phyloP scores from a whole-genome alignment of 1,140 invertebrate genomes.

The Daktulosphaira vitifoliae region DNA sequence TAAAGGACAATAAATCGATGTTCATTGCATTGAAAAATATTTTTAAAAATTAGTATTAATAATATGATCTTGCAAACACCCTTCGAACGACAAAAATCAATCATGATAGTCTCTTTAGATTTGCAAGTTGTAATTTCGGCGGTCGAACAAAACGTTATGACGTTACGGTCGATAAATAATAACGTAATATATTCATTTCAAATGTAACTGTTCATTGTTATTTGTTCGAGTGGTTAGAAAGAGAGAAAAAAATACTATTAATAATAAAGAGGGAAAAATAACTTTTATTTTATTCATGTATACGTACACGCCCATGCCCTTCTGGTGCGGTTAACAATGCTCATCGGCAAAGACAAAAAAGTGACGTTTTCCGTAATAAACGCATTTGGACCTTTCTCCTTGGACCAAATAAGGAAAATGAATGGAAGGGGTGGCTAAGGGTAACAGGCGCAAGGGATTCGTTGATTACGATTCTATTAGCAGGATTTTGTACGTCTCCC shows the following conservation, averaged over 20 bases:
- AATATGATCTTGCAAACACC: no score
- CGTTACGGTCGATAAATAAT: constrained; percentile 26
- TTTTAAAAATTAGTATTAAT: no score
- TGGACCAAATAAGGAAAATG: no score
- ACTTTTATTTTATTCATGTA: not conserved
- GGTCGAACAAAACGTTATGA: not conserved
- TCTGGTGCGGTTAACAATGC: constrained; percentile 16
- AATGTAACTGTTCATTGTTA: constrained; percentile 21
- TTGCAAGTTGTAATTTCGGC: constrained; percentile 4
- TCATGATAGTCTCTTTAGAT: not conserved
- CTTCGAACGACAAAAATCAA: no score
- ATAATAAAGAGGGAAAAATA: not conserved
- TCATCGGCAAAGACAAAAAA: not conserved
- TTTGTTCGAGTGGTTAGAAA: constrained; percentile 25
- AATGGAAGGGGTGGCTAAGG: not conserved
- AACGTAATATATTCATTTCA: constrained; percentile 19
- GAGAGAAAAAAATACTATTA: not conserved
- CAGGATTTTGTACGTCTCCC: constrained; percentile 11
- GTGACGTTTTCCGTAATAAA: constrained; percentile 1
- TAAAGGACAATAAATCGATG: no score
- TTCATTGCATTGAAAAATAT: no score
- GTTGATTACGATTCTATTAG: constrained; percentile 32
- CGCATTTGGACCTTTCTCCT: not conserved
- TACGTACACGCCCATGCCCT: not conserved
- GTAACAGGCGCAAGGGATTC: not conserved